phyloP scores from a whole-genome alignment of 2,797 vertebrate genomes.

The Anguilla anguilla region DNA sequence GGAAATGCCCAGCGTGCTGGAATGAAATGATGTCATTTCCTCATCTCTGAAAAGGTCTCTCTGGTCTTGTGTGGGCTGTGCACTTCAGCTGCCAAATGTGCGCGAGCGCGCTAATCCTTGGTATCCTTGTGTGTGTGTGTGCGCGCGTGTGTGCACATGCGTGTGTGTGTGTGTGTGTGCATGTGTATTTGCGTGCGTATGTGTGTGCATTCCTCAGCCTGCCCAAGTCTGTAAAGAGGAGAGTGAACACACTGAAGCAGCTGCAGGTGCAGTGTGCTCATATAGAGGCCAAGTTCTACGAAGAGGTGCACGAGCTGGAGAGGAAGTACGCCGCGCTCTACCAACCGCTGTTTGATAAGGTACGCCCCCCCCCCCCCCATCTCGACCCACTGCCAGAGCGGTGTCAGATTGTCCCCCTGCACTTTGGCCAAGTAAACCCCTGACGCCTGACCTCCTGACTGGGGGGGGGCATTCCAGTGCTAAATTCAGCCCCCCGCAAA shows the following conservation, averaged over 20 bases:
- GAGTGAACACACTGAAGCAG: conserved; percentile 93
- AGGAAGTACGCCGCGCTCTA: conserved; percentile 93
- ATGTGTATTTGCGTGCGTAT: background rate
- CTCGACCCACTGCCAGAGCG: background rate
- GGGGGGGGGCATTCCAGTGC: conserved; percentile 61
- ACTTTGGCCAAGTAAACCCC: conserved; percentile 20
- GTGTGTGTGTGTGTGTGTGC: background rate
- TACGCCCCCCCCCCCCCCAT: conserved; percentile 49
- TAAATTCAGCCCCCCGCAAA: conserved; percentile 61
- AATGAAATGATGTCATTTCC: background rate
- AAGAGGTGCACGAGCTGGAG: conserved; percentile 95
- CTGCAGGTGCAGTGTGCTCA: conserved; percentile 93
- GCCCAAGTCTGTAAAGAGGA: conserved; percentile 90
- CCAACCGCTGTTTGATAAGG: conserved; percentile 94
- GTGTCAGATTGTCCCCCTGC: conserved; percentile 32
- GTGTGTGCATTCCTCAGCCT: conserved; percentile 66
- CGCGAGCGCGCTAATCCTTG: background rate
- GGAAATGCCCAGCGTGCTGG: background rate
- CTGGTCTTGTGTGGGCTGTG: no score
- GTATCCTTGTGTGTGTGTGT: background rate
- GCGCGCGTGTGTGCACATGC: background rate
- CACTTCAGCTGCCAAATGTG: background rate
- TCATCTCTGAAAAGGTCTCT: background rate
- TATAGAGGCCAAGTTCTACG: conserved; percentile 97
- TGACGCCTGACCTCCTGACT: conserved; percentile 18